Evolutionary conservation across 2,113 vertebrate species (phyloP), one percentile per base, ranked within the genome.

Genomic region (Gallinago media): DNA sequence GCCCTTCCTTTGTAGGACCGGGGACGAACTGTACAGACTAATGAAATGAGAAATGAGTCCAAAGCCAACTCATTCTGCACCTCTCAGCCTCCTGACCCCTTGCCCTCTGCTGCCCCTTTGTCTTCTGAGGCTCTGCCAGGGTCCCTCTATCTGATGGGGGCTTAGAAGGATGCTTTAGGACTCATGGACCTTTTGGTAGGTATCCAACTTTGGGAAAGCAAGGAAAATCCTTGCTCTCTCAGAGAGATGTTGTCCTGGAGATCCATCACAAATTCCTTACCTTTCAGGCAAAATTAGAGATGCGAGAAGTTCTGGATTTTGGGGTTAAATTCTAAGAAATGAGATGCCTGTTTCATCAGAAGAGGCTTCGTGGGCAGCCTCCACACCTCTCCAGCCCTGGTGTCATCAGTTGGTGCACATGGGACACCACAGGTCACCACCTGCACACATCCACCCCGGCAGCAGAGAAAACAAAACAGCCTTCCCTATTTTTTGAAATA

Each of bases 361-460:
- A 61, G 63, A 36, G 38, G 29, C 61, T 61, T 56, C 58, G 12
- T 4, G 50, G 74, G 88, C 38, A 85, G 61, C 44, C 16, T 55
- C 56, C 2, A 2, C 1, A 0, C 34, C 26, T 77, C 73, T 44
- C 50, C 76, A 50, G 31, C 34, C 36, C 25, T 49, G 18, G 20
- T 11, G 65, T 10, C 0, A 0, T n/a, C 36, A 29, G 10, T 11
- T 59, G 50, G 15, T 42, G 26, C 47, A n/a, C n/a, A 6, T 5
- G 34, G 23, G 11, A 21, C 54, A 38, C 6, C 4, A 29, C 3
- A 59, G 1, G 0, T 50, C 55, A 19, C 8, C 0, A 8, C 5
- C 23, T 3, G 11, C 32, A 12, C 10, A 4, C 29, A 18, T 42
- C 44, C 20, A 38, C 21, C 44, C 25, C 12, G 42, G 8, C 23